Conservation (phyloP, 2,113 vertebrate species). For the Myotis brandtii region DNA sequence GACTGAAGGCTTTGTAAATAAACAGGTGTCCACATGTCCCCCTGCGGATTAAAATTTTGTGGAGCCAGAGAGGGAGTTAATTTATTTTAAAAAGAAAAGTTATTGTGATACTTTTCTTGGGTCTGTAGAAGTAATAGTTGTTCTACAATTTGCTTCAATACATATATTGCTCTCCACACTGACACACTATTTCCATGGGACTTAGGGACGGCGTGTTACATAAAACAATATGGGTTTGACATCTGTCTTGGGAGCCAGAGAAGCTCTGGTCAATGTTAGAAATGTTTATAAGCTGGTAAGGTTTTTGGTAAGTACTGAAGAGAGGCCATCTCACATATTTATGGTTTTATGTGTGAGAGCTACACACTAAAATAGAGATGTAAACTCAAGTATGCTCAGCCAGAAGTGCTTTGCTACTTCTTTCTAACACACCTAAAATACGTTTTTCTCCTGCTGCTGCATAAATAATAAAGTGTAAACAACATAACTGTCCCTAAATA, state of each 20-base stretch:
- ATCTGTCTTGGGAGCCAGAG: background rate
- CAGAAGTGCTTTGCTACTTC: background rate
- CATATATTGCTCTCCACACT: background rate
- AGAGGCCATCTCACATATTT: background rate
- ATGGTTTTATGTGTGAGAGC: background rate
- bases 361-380: background rate
- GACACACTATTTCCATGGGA: background rate
- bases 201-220: background rate
- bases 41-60: conserved; percentile 56
- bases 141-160: background rate
- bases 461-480: background rate
- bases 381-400: background rate
- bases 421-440: background rate
- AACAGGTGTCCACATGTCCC: conserved; percentile 57
- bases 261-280: background rate
- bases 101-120: background rate
- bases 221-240: background rate
- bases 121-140: background rate
- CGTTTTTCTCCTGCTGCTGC: background rate
- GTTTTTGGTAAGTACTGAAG: background rate
- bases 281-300: background rate
- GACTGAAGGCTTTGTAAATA: conserved; percentile 74
- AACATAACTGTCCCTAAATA: background rate
- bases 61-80: background rate
- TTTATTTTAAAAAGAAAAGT: conserved; percentile 38